Evolutionary conservation across 2,888 invertebrate species (phyloP).

Genomic region (Aradus depressus): DNA sequence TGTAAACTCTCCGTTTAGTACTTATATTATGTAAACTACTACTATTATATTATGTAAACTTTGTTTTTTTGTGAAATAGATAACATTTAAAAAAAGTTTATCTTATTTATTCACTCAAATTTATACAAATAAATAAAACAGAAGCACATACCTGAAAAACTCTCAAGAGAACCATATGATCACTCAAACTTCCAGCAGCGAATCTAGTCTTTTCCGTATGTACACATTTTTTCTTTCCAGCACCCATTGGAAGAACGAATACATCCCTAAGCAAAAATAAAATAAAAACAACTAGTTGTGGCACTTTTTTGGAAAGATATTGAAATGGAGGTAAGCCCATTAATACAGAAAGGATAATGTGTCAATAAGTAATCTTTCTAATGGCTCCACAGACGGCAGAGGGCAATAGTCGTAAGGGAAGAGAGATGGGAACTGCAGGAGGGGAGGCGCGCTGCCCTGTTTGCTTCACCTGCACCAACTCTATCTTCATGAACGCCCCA

Average conservation of each 20-base stretch:
- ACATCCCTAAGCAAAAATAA: constrained; percentile 48
- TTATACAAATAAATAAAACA: background rate
- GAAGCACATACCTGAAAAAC: constrained; percentile 51
- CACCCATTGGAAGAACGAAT: constrained; percentile 61
- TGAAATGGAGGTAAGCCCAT: background rate
- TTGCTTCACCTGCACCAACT: too few relatives aligned
- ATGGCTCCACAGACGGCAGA: too few relatives aligned
- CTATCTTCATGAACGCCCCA: too few relatives aligned
- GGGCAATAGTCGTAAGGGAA: too few relatives aligned
- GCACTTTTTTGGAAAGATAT: background rate
- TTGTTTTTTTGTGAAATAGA: too few relatives aligned
- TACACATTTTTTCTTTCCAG: constrained; percentile 52
- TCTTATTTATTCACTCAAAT: background rate
- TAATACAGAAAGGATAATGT: too few relatives aligned
- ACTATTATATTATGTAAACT: too few relatives aligned
- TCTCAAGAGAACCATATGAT: constrained; percentile 75
- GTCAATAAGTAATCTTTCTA: background rate
- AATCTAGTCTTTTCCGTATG: constrained; percentile 53
- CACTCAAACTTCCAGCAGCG: constrained; percentile 67
- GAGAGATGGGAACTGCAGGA: too few relatives aligned
- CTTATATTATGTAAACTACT: too few relatives aligned
- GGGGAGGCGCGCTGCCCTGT: too few relatives aligned
- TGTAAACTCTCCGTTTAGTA: too few relatives aligned
- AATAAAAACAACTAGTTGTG: constrained; percentile 2
- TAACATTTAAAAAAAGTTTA: too few relatives aligned